Percentiles rank a stretch among this genome's conserved stretches.
Evolutionary conservation across 2,113 vertebrate genomes (phyloP).

Genomic region (Microcebus ravelobensis): DNA sequence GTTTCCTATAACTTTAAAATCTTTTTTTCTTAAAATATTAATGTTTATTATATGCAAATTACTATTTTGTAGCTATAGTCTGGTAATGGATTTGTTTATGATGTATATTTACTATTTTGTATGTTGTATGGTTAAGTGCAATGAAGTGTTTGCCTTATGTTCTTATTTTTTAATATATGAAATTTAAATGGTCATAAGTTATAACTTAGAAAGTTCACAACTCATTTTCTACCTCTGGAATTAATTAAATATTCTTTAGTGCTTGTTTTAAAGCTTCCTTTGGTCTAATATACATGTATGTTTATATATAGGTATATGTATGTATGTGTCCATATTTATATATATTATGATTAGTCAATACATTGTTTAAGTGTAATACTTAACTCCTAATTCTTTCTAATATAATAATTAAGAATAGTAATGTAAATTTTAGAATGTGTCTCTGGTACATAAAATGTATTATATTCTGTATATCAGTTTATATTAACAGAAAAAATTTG

Average conservation of each 20-base stretch:
- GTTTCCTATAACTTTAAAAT: conserved; percentile 15
- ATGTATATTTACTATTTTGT: conserved; percentile 13
- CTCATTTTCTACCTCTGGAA: background rate
- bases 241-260: background rate
- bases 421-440: background rate
- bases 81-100: conserved; percentile 17
- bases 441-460: background rate
- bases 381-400: conserved; percentile 24
- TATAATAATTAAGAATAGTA: background rate
- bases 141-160: conserved; percentile 50
- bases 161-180: conserved; percentile 32
- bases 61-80: conserved; percentile 2
- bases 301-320: background rate
- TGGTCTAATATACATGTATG: background rate
- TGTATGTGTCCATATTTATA: background rate
- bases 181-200: background rate
- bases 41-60: conserved; percentile 41
- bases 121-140: conserved; percentile 18
- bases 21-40: conserved; percentile 38
- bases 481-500: background rate
- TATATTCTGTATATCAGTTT: background rate
- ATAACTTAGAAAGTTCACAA: conserved; percentile 14
- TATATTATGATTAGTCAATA: background rate
- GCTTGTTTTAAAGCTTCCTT: conserved; percentile 50
- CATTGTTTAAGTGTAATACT: background rate